Percentiles rank a stretch among this genome's conserved stretches.
Evolutionary conservation across 2,888 invertebrate genomes (phyloP).

Genomic region (Glyphotaelius pellucidus): DNA sequence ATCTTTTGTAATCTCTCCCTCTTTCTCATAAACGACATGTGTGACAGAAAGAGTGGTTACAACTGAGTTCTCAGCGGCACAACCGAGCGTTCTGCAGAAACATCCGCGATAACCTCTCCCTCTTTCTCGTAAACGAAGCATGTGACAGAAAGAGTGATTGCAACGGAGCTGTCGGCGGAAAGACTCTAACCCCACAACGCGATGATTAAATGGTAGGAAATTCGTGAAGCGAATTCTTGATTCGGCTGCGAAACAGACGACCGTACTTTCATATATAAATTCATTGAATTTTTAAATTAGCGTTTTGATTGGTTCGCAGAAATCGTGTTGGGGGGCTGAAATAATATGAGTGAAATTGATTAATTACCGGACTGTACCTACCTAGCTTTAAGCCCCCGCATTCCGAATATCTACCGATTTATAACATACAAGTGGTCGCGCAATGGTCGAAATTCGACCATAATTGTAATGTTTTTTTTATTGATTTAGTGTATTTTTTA

Average conservation of each 20-base stretch:
- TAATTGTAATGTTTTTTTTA: too few relatives aligned
- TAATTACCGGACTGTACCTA: too few relatives aligned
- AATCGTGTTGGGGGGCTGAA: too few relatives aligned
- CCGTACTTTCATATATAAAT: neutral
- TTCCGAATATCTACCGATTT: too few relatives aligned
- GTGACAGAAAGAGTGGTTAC: neutral
- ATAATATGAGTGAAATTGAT: neutral
- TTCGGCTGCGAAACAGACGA: constrained; percentile 19
- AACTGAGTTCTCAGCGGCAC: too few relatives aligned
- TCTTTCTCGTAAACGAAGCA: neutral
- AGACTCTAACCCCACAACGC: neutral
- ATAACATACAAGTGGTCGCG: too few relatives aligned
- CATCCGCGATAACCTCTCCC: neutral
- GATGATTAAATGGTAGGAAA: constrained; percentile 38
- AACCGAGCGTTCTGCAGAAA: too few relatives aligned
- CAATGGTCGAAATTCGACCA: too few relatives aligned
- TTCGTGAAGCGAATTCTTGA: constrained; percentile 53
- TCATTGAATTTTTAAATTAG: neutral
- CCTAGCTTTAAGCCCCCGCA: too few relatives aligned
- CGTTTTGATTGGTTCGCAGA: too few relatives aligned
- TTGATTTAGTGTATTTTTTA: too few relatives aligned
- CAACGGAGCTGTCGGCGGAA: neutral
- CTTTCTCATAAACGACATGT: neutral
- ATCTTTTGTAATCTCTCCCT: neutral
- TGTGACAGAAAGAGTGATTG: neutral